phyloP scores from a whole-genome alignment of 2,797 vertebrate genomes.

The Tarsius wallacei region DNA sequence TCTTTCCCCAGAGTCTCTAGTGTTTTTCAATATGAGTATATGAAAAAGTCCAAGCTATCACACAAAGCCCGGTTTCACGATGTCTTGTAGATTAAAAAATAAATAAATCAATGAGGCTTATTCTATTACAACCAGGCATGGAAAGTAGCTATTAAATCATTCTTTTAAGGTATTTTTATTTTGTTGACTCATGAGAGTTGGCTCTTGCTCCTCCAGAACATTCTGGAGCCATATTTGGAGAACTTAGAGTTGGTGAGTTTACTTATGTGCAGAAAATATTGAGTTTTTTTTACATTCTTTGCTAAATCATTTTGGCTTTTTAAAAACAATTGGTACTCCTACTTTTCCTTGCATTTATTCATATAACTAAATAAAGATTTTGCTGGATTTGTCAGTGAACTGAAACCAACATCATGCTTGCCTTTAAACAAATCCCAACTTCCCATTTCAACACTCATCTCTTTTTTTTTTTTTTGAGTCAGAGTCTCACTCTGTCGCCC shows the following conservation, averaged over 20 bases:
- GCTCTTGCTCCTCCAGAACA: constrained; percentile 80
- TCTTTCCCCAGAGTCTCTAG: neutral
- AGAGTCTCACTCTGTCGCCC: too few relatives aligned
- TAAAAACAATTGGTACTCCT: constrained; percentile 72
- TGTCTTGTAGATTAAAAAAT: constrained; percentile 30
- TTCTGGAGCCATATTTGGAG: constrained; percentile 90
- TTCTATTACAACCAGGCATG: constrained; percentile 86
- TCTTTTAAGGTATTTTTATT: constrained; percentile 87
- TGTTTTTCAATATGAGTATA: neutral
- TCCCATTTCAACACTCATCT: neutral
- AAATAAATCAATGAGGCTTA: constrained; percentile 76
- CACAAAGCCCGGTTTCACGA: constrained; percentile 62
- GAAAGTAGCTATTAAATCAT: constrained; percentile 89
- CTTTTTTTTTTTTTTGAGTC: neutral
- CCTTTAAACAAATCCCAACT: neutral
- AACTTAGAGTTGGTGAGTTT: constrained; percentile 85
- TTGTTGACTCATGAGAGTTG: constrained; percentile 89
- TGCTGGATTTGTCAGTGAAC: constrained; percentile 76
- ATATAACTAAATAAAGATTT: constrained; percentile 79
- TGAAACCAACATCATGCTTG: constrained; percentile 61
- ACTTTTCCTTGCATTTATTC: constrained; percentile 76
- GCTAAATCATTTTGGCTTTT: constrained; percentile 74
- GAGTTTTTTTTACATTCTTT: constrained; percentile 66
- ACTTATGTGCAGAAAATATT: constrained; percentile 85
- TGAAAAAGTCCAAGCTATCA: constrained; percentile 26